Conservation (phyloP, 2,888 invertebrate species). For the Meteorus cinctellus region DNA sequence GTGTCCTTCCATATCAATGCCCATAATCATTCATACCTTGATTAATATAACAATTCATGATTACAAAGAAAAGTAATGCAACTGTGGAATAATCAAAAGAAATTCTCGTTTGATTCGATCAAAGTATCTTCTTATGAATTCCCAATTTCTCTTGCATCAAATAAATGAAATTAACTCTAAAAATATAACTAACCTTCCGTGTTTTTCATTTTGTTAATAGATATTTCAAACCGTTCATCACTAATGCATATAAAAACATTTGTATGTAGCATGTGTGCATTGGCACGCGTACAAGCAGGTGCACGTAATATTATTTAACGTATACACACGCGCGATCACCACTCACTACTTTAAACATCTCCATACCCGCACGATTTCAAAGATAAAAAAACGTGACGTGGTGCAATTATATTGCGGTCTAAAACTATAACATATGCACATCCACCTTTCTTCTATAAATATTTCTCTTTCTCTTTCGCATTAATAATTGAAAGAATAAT, state of each 20-base stretch:
- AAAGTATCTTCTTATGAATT: too few species aligned
- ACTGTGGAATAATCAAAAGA: too few species aligned
- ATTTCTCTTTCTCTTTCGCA: not conserved
- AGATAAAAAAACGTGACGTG: slow-evolving; percentile 64
- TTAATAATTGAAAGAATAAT: too few species aligned
- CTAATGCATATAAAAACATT: not conserved
- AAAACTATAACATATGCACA: slow-evolving; percentile 45
- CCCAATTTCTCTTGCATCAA: too few species aligned
- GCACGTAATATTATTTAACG: slow-evolving; percentile 51
- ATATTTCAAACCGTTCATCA: too few species aligned
- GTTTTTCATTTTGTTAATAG: too few species aligned
- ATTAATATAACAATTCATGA: too few species aligned
- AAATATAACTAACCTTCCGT: too few species aligned
- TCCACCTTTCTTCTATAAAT: slow-evolving; percentile 26
- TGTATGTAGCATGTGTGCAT: slow-evolving; percentile 57
- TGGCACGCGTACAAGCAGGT: slow-evolving; percentile 68
- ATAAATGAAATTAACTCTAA: too few species aligned
- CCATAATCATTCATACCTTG: too few species aligned
- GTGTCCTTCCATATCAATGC: too few species aligned
- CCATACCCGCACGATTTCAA: slow-evolving; percentile 72
- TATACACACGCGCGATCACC: slow-evolving; percentile 44
- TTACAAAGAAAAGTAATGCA: not conserved
- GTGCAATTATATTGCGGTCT: slow-evolving; percentile 52
- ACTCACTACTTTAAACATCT: not conserved
- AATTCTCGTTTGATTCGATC: too few species aligned